Percentiles rank a stretch among this genome's conserved stretches.
These are phyloP conservation scores for Acyrthosiphon pisum DNA, from an alignment of 1,140 invertebrate genomes.

Conservation along the genomic window DNA sequence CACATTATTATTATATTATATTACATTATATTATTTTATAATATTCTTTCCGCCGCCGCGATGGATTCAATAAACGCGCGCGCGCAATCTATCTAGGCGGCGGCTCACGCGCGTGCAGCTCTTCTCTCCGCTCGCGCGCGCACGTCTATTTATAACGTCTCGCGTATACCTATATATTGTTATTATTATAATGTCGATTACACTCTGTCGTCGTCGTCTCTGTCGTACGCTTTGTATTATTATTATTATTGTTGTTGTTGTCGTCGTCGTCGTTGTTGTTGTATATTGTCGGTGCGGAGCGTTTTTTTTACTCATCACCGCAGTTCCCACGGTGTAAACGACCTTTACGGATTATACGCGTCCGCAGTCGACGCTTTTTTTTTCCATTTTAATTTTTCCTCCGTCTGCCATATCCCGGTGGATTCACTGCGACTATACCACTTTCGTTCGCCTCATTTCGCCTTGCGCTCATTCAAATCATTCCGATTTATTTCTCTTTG, in stretches of 20 bases:
- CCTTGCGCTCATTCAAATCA: not conserved
- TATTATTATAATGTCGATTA: constrained; percentile 4
- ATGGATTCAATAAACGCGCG: not conserved
- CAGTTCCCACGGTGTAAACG: constrained; percentile 45
- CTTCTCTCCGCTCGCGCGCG: not conserved
- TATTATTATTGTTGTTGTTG: not conserved
- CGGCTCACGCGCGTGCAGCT: constrained; percentile 1
- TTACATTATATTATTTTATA: not conserved
- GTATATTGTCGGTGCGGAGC: not conserved
- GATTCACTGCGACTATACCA: not conserved
- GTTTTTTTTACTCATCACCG: not conserved
- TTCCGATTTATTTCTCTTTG: not conserved
- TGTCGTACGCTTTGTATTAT: not conserved
- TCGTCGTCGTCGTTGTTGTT: not conserved
- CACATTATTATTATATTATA: not conserved
- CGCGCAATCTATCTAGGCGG: not conserved
- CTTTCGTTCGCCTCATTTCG: not conserved
- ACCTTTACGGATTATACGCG: not conserved
- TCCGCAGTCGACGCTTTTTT: not conserved
- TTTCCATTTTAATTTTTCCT: not conserved
- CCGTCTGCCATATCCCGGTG: no score
- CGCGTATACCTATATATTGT: not conserved
- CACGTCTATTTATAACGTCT: not conserved
- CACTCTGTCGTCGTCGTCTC: not conserved
- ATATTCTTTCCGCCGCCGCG: not conserved